phyloP scores from a whole-genome alignment of 2,888 invertebrate species.

The Nymphalis c-album region DNA sequence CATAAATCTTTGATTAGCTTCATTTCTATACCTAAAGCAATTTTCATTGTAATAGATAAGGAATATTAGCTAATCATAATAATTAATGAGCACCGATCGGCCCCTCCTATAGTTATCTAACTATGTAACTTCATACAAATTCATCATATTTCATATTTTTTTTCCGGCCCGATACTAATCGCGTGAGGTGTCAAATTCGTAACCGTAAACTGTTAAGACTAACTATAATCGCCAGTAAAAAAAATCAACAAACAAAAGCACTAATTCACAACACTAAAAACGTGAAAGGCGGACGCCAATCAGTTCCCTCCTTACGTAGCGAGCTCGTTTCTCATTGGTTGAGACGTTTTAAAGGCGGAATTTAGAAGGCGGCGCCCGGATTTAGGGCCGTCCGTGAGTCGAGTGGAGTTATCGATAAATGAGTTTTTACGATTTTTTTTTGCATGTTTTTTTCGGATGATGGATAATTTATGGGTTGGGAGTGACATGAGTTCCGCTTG shows the following conservation, averaged over 20 bases:
- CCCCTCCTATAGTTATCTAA: conserved; percentile 29
- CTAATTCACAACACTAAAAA: conserved; percentile 75
- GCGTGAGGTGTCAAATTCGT: conserved; percentile 72
- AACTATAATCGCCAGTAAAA: conserved; percentile 55
- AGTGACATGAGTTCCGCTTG: conserved; percentile 65
- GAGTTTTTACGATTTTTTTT: conserved; percentile 61
- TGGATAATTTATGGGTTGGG: conserved; percentile 70
- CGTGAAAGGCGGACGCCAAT: conserved; percentile 56
- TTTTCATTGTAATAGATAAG: background rate
- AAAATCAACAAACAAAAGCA: conserved; percentile 68
- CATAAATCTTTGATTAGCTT: too few species aligned
- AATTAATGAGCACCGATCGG: background rate
- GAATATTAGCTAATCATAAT: background rate
- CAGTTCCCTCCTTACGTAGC: conserved; percentile 52
- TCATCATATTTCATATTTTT: conserved; percentile 30
- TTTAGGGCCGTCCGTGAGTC: conserved; percentile 63
- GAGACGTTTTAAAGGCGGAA: conserved; percentile 62
- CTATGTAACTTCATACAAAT: conserved; percentile 17
- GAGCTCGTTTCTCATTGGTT: conserved; percentile 57
- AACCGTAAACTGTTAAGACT: conserved; percentile 53
- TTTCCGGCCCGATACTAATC: conserved; percentile 47
- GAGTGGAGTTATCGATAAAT: conserved; percentile 69
- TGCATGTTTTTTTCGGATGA: conserved; percentile 53
- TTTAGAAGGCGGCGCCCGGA: conserved; percentile 54
- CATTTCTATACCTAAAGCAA: too few species aligned